Evolutionary conservation across 2,797 vertebrate genomes (phyloP).

Genomic region (Psittacula derbiana): DNA sequence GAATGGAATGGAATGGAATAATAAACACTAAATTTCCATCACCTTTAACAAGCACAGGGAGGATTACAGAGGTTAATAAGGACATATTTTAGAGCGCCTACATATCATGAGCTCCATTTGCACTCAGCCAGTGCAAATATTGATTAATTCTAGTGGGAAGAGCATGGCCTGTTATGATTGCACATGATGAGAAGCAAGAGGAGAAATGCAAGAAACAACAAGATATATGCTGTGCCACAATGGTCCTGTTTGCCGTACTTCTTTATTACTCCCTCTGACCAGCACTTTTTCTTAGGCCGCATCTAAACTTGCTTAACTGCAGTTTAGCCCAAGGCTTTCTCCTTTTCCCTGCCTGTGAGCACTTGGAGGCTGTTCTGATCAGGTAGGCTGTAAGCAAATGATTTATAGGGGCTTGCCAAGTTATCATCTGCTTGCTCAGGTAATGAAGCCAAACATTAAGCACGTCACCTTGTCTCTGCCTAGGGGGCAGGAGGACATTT

Average conservation of each 20-base stretch:
- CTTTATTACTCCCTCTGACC: not conserved
- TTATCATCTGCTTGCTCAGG: rapidly evolving
- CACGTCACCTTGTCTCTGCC: not conserved
- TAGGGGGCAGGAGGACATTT: not conserved
- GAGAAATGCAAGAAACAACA: not conserved
- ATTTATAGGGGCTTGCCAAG: not conserved
- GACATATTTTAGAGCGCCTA: not conserved
- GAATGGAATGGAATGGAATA: not conserved
- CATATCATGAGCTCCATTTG: not conserved
- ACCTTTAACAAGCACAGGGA: not conserved
- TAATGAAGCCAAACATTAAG: rapidly evolving
- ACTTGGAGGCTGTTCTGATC: not conserved
- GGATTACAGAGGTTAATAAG: slow-evolving; percentile 8
- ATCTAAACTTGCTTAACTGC: not conserved
- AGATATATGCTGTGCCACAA: not conserved
- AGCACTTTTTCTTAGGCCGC: not conserved
- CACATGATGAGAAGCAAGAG: not conserved
- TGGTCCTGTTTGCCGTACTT: not conserved
- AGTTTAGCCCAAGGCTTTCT: not conserved
- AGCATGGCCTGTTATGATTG: not conserved
- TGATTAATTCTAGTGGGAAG: not conserved
- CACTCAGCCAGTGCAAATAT: not conserved
- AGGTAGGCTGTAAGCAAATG: not conserved
- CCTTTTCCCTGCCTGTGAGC: not conserved
- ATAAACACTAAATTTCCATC: not conserved